phyloP scores from a whole-genome alignment of 2,888 invertebrate species.

The Thelaira solivaga region DNA sequence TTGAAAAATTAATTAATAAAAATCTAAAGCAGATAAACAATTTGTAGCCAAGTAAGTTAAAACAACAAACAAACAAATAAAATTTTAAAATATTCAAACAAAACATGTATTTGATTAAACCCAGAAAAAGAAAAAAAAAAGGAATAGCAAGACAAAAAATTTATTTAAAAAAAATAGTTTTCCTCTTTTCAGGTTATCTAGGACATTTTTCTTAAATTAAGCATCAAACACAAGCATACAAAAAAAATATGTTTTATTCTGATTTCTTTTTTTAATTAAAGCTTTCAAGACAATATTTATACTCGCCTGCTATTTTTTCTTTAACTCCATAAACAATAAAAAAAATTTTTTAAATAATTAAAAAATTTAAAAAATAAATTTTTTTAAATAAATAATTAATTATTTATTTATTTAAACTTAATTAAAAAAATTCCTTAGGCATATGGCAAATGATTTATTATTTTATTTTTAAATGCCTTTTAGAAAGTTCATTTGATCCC shows the following conservation, averaged over 20 bases:
- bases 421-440: background rate
- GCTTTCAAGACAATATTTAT: slow-evolving; percentile 48
- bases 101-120: slow-evolving; percentile 2
- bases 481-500: no score
- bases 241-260: slow-evolving; percentile 19
- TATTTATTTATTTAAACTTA: no score
- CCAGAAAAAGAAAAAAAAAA: background rate
- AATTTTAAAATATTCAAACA: background rate
- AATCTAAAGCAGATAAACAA: slow-evolving; percentile 24
- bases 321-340: slow-evolving; percentile 23
- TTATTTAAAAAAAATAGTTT: background rate
- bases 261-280: slow-evolving; percentile 32
- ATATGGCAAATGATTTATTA: background rate
- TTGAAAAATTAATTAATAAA: slow-evolving; percentile 43
- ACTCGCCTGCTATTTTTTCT: background rate
- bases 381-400: slow-evolving; percentile 1
- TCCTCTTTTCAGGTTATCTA: background rate
- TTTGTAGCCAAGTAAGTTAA: slow-evolving; percentile 54
- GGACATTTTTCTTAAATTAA: background rate
- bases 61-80: background rate
- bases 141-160: background rate
- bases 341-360: slow-evolving; percentile 1
- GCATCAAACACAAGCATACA: background rate
- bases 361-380: background rate
- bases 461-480: no score